Evolutionary conservation across 2,113 vertebrate species (phyloP), one percentile per base, ranked within the genome.

Genomic region (Alexandromys fortis): DNA sequence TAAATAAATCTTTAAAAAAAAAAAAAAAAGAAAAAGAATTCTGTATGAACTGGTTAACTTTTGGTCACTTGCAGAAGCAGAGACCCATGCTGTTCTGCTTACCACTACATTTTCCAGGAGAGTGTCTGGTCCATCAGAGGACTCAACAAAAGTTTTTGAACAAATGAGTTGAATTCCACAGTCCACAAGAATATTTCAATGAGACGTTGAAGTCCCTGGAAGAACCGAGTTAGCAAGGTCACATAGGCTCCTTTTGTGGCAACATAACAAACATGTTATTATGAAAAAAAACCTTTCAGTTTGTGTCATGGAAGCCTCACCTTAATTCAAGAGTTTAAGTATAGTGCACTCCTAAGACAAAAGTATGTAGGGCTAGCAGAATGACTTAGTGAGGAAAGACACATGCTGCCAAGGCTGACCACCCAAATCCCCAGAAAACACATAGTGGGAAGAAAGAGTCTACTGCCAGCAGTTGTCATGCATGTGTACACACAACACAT

Each of bases 141-240:
- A 21, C 85, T 90, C 68, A 82, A 24, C 1, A 92, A 38, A 92
- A 88, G 49, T 81, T 16, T 92, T 63, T 63, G 24, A 83, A 83
- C 14, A 24, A 90, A 81, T 77, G 72, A 47, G 55, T 0, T 33
- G 19, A 92, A 82, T 63, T 86, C n/a, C 9, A 72, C 8, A 81
- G 42, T 13, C n/a, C 70, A 95, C 38, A 33, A 65, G 38, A 86
- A 94, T 52, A 82, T 95, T 67, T 61, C 68, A 95, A 88, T 70
- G 24, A 93, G 33, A 94, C 89, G 82, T 42, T 92, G 76, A 93
- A 76, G 76, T 52, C 81, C 79, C 24, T 75, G 26, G 68, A 81
- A 7, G 49, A 82, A 70, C 63, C 45, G 12, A 94, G n/a, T 61
- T 72, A 93, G 68, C n/a, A 33, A 90, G 90, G 42, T 90, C 70